Evolutionary conservation across 2,888 invertebrate species (phyloP), one percentile per base, ranked within the genome.

Genomic region (Hyppa rectilinea): DNA sequence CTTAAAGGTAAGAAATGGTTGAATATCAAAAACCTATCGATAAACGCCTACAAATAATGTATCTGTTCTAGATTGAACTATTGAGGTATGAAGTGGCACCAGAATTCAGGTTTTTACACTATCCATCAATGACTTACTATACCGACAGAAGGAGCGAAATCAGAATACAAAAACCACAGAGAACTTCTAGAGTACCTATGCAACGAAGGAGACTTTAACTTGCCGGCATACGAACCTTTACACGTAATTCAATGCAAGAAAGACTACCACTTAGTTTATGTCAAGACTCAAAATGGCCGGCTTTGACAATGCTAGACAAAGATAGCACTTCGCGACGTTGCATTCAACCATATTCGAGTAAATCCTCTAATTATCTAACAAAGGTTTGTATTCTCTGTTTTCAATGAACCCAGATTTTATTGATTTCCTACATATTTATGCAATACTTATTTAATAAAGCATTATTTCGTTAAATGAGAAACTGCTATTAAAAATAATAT

Each of bases 51-150:
- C 12, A 58, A 29, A 10, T 61, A 6, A 47, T 40, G 23, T 5
- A 20, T 29, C 29, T 29, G 14, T 87, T 85, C 34, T 73, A 88
- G 87, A 63, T 69, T 45, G 47, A 83, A 67, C 58, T 77, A 31
- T 12, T 68, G 50, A 81, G 81, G 69, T 69, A 75, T 34, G 84
- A 85, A 63, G 76, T 92, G 9, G 53, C 85, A 14, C 86, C 87
- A 12, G 86, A 92, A 56, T 90, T 86, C 43, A 83, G 92, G 67
- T 92, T 88, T 47, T 87, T 92, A 2, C 83, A 92, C 70, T 92
- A 90, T 65, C 90, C 89, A n/a, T 71, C 78, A 50, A 29, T 86
- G n/a, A 65, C n/a, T 52, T 58, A 71, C n/a, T 53, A 73, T 45
- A 49, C 14, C 10, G 6, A 6, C 5, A 80, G 67, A 68, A 76